Base-by-base conservation (phyloP, 2,113 vertebrate genomes). In the western clawed frog (Xenopus tropicalis) region DNA sequence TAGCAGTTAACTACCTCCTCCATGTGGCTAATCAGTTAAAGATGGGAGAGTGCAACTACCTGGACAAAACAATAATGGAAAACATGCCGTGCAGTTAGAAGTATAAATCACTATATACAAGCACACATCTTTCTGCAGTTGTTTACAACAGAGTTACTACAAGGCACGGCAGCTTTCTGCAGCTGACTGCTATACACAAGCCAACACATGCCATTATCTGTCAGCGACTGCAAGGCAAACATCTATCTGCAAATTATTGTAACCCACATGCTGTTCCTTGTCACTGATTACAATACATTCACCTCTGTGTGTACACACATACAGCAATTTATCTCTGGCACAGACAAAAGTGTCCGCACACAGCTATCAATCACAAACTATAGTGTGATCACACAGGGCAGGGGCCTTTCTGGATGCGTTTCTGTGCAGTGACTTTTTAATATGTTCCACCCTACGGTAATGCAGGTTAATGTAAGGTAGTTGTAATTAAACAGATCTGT, bases 1-100 rank as follows among this genome's bases (percentile, higher is more conserved):
- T 74, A n/a, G 22, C 23, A 51, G 42, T 74, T 24, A 65, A 3
- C 11, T 57, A 51, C 46, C 23, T 63, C 21, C 14, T 22, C 52
- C 1, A 16, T 20, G 54, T 67, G 54, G 52, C 37, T 74, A 74
- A 74, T 74, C 51, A 59, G 71, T 58, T 68, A 6, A 43, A 74
- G 66, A 65, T 74, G 71, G n/a, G 23, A 66, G 24, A 61, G 8
- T 7, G 61, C 14, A 23, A 16, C 29, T 8, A 8, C 29, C 10
- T 37, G 29, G 29, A 37, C 29, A 4, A 37, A 37, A 37, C 29
- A 37, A 37, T 37, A 37, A 37, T 37, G 29, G 29, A 37, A 37
- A 37, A 37, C 29, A 37, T 37, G 29, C 29, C 10, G 29, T 37
- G 29, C 3, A 37, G 29, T 37, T 37, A 37, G 6, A 37, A 37